Conservation (phyloP, 2,113 vertebrate species). For the Paracanthobrama guichenoti region DNA sequence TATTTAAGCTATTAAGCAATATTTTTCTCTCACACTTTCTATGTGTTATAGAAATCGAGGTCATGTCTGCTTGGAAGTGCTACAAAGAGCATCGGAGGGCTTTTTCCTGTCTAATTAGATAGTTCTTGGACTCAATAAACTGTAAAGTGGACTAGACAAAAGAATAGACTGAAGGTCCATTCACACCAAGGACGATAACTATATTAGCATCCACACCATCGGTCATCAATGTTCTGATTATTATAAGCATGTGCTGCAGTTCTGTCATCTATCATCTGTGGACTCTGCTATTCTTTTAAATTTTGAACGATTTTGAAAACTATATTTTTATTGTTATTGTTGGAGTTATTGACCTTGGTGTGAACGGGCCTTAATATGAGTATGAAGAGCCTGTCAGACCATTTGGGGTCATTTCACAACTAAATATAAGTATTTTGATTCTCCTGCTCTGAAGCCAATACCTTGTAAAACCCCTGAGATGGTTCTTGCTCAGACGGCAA, state of each 20-base stretch:
- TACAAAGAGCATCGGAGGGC: not conserved
- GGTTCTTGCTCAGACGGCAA: too few relatives aligned
- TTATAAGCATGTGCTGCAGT: too few relatives aligned
- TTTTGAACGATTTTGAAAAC: too few relatives aligned
- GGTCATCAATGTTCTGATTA: too few relatives aligned
- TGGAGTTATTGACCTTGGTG: too few relatives aligned
- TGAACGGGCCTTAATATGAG: too few relatives aligned
- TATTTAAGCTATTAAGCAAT: not conserved
- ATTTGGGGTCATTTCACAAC: conserved; percentile 9
- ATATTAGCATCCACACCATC: too few relatives aligned
- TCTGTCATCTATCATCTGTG: too few relatives aligned
- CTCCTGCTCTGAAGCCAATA: not conserved
- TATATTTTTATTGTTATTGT: too few relatives aligned
- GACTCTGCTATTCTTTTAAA: too few relatives aligned
- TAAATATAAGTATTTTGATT: conserved; percentile 5
- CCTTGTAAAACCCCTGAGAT: not conserved
- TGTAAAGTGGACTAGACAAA: not conserved
- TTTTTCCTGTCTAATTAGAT: not conserved
- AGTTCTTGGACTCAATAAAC: not conserved
- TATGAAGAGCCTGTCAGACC: not conserved
- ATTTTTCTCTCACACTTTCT: conserved; percentile 9
- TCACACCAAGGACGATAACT: too few relatives aligned
- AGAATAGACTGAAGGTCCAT: not conserved
- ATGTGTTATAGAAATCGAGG: not conserved
- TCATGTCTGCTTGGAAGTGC: not conserved